Percentiles rank a stretch among this genome's conserved stretches.
phyloP scores from a whole-genome alignment of 2,888 invertebrate species.

The Calameuta idolon region DNA sequence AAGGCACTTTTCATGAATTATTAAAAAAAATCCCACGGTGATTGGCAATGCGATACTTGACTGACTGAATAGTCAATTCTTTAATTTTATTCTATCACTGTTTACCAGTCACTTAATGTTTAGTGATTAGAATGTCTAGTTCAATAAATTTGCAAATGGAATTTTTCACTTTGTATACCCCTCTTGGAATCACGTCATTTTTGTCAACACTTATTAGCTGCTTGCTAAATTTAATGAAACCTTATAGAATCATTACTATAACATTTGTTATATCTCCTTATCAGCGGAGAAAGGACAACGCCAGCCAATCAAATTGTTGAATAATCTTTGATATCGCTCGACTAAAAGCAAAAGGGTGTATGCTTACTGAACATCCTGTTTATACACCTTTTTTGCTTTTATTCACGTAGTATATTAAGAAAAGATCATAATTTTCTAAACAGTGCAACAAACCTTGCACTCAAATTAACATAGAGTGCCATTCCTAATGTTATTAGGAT shows the following conservation, averaged over 20 bases:
- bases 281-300: too few species aligned
- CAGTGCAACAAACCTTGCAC: background rate
- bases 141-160: background rate
- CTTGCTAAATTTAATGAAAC: too few species aligned
- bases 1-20: background rate
- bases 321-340: background rate
- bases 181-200: too few species aligned
- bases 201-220: too few species aligned
- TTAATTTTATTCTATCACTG: background rate
- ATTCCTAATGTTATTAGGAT: conserved; percentile 10
- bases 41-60: background rate
- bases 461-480: background rate
- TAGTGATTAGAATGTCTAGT: background rate
- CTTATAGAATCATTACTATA: too few species aligned
- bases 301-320: background rate
- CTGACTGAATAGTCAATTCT: background rate
- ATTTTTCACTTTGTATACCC: background rate
- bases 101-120: background rate
- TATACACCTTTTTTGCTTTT: too few species aligned
- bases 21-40: background rate
- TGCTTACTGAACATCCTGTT: too few species aligned
- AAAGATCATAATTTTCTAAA: background rate
- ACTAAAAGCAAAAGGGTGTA: too few species aligned
- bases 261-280: too few species aligned
- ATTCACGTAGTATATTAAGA: background rate